These are phyloP conservation scores for Asobara japonica DNA, from an alignment of 1,140 invertebrate genomes.

Conservation along the genomic window DNA sequence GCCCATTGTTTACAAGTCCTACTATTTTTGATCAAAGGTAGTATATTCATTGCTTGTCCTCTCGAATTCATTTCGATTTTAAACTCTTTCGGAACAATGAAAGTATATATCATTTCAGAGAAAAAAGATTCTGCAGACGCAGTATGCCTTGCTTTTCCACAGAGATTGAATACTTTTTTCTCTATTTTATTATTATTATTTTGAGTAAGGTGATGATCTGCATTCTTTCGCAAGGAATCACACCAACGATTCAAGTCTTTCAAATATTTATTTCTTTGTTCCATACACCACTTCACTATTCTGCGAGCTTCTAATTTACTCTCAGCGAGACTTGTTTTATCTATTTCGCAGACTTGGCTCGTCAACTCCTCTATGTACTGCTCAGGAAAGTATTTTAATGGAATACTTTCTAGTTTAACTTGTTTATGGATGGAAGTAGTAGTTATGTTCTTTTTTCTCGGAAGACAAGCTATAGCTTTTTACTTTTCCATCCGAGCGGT, in stretches of 20 bases:
- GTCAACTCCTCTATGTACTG: background rate
- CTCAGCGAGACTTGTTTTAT: background rate
- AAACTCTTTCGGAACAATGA: too few relatives aligned
- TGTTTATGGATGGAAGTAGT: background rate
- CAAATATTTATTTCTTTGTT: background rate
- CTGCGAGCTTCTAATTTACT: background rate
- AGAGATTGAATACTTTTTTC: background rate
- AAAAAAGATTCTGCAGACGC: too few relatives aligned
- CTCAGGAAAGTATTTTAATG: background rate
- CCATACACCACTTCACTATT: constrained; percentile 3
- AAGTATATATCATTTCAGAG: too few relatives aligned
- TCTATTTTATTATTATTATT: background rate
- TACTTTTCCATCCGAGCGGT: background rate
- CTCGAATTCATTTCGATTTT: too few relatives aligned
- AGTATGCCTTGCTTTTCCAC: background rate
- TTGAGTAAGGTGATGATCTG: background rate
- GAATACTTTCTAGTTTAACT: background rate
- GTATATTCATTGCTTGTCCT: too few relatives aligned
- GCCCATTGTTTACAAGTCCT: background rate
- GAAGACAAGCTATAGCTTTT: background rate
- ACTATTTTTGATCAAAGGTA: background rate
- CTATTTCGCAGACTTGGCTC: background rate
- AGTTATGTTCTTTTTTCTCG: background rate
- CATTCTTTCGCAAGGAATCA: background rate
- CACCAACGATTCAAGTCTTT: background rate